These are phyloP conservation scores for Aphidoletes aphidimyza DNA, from an alignment of 2,888 invertebrate genomes.

Conservation along the genomic window DNA sequence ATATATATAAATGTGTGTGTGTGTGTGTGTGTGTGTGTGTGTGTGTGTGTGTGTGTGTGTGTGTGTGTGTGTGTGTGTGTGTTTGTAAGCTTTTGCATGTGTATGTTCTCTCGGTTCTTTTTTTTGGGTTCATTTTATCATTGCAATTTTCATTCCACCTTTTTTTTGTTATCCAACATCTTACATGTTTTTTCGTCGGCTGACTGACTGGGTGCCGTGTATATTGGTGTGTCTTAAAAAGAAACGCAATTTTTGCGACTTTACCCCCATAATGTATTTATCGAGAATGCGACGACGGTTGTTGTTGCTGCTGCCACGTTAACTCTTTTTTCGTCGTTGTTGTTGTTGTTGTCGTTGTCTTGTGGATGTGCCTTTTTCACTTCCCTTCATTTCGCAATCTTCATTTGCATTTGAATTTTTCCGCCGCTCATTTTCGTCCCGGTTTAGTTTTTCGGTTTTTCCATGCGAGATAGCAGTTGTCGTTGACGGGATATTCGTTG, in stretches of 20 bases:
- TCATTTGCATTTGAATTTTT: constrained; percentile 32
- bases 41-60: too few species aligned
- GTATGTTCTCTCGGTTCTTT: not conserved
- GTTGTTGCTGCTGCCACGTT: too few species aligned
- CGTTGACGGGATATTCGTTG: constrained; percentile 24
- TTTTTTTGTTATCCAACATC: not conserved
- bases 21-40: too few species aligned
- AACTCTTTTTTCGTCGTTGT: too few species aligned
- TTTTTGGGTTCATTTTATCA: not conserved
- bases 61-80: too few species aligned
- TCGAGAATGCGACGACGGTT: not conserved
- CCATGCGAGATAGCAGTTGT: constrained; percentile 27
- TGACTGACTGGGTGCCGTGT: not conserved
- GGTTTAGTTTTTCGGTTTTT: too few species aligned
- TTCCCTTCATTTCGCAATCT: not conserved
- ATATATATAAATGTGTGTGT: too few species aligned
- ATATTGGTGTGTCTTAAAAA: not conserved
- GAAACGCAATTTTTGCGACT: constrained; percentile 34
- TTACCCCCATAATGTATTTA: not conserved
- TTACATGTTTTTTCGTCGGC: not conserved
- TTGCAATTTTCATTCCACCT: constrained; percentile 34
- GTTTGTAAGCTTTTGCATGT: not conserved
- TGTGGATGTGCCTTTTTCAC: not conserved
- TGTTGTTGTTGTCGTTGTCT: too few species aligned
- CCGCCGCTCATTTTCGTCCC: too few species aligned